Evolutionary conservation across 1,140 invertebrate genomes (phyloP), one percentile per base, ranked within the genome.

Genomic region (Heliconius himera): DNA sequence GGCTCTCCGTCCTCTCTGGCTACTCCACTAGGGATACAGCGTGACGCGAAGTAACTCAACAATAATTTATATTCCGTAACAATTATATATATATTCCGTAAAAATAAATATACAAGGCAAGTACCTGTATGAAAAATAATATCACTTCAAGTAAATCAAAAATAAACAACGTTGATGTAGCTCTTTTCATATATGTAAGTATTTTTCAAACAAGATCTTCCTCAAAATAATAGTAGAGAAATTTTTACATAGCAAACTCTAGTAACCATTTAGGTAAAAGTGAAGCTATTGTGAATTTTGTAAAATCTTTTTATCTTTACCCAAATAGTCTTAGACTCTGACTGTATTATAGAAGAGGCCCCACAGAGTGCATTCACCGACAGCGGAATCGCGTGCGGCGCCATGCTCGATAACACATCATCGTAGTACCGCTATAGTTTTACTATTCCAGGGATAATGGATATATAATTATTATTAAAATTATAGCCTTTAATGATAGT

Each of bases 331-430:
- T 70, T 46, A 77, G 49, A 66, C 72, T 8, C 76, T 77, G 70
- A 77, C 72, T 81, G 76, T 77, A 74, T 79, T 79, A 79, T 77
- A 73, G 77, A 81, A 70, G 78, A 77, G 75, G 74, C 78, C 75
- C 74, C 75, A 56, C 72, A 29, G 85, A 87, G 90, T 92, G 89
- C 91, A 91, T 90, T 92, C 89, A 91, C 91, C 91, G 87, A 70
- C 82, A 79, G 74, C 71, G 66, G 75, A 70, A 82, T 91, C 85
- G 90, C 91, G 91, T 92, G 91, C 49, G 90, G 91, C 89, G 90
- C 91, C 91, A 71, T 18, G 33, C 76, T 79, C 82, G 89, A 92
- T 90, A 88, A 85, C 81, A 85, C 84, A 91, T 90, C 89, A 78
- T 46, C 66, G 73, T 78, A 81, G 60, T 75, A 41, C 36, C 16